phyloP scores from a whole-genome alignment of 2,797 vertebrate genomes.

The Oophaga sylvatica region DNA sequence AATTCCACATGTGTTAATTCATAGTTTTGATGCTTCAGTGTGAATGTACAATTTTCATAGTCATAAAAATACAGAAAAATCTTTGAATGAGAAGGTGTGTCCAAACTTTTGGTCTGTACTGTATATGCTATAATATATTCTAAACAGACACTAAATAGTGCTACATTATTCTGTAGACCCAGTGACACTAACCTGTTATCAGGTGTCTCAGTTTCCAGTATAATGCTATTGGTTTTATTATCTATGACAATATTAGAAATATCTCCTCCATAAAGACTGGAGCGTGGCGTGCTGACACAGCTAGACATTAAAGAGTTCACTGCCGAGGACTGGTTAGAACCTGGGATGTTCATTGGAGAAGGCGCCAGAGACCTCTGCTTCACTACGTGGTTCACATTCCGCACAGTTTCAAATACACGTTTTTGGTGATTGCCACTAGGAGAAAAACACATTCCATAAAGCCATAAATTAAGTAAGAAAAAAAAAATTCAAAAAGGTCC shows the following conservation, averaged over 20 bases:
- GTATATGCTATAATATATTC: not conserved
- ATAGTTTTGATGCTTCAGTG: too few relatives aligned
- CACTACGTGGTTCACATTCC: constrained; percentile 91
- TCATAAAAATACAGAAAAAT: too few relatives aligned
- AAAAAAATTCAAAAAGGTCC: not conserved
- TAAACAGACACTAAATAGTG: not conserved
- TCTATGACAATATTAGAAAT: constrained; percentile 81
- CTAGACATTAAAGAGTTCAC: constrained; percentile 91
- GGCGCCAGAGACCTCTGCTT: constrained; percentile 88
- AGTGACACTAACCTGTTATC: constrained; percentile 79
- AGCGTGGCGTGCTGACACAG: constrained; percentile 89
- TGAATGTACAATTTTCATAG: too few relatives aligned
- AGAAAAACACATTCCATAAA: not conserved
- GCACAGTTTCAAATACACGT: constrained; percentile 93
- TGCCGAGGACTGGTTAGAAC: constrained; percentile 94
- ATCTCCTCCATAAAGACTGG: constrained; percentile 89
- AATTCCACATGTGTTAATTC: too few relatives aligned
- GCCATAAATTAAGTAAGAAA: not conserved
- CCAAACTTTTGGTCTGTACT: not conserved
- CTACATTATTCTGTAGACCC: not conserved
- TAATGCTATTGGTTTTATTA: constrained; percentile 89
- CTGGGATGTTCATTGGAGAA: constrained; percentile 96
- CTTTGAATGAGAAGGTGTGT: too few relatives aligned
- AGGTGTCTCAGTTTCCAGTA: constrained; percentile 79
- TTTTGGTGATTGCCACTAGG: constrained; percentile 85